A percentile compares a stretch with the other conserved stretches of the same genome.
phyloP scores from a whole-genome alignment of 2,113 vertebrate species.

The Formicarius rufipectus region DNA sequence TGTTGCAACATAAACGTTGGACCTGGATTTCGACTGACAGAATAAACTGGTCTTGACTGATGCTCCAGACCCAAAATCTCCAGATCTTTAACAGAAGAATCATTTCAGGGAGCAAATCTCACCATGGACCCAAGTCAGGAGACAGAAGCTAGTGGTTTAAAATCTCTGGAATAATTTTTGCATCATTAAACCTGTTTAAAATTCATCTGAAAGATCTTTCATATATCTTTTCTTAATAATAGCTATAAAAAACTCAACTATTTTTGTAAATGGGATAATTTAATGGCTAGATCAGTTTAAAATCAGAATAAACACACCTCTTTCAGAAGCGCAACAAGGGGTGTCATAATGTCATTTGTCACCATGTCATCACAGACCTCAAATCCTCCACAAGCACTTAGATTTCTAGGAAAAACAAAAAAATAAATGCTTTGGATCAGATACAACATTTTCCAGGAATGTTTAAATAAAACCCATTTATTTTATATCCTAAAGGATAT shows the following conservation, averaged over 20 bases:
- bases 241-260: background rate
- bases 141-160: background rate
- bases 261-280: background rate
- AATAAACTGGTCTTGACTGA: background rate
- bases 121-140: background rate
- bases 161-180: background rate
- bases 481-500: background rate
- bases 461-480: rapidly evolving
- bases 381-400: conserved; percentile 93
- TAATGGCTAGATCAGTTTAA: background rate
- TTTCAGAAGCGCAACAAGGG: conserved; percentile 86
- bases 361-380: conserved; percentile 98
- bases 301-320: conserved; percentile 80
- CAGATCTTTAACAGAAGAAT: background rate
- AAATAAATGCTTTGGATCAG: background rate
- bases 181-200: background rate
- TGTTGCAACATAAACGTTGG: background rate
- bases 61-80: background rate
- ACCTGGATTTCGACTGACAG: background rate
- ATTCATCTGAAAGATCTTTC: background rate
- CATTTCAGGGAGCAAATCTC: background rate
- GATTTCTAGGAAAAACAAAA: conserved; percentile 78
- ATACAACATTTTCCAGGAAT: background rate
- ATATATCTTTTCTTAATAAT: background rate
- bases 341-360: conserved; percentile 91